Evolutionary conservation across 2,888 invertebrate genomes (phyloP).

Genomic region (Heliothis peltigera): DNA sequence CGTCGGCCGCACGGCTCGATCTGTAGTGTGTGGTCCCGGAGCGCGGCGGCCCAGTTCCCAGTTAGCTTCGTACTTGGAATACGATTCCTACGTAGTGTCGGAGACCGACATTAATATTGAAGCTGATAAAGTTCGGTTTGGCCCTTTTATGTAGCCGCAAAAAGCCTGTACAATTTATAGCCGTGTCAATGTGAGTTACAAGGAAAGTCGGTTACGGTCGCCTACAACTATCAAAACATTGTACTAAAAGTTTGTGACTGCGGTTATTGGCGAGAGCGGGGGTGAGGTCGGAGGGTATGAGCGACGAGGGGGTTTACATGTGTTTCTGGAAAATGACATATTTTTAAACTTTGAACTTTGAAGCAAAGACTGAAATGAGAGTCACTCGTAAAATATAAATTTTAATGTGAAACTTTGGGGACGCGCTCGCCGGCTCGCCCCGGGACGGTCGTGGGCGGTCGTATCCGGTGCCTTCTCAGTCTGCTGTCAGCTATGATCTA

Average conservation of each 20-base stretch:
- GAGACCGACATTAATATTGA: conserved; percentile 20
- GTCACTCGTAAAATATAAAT: conserved; percentile 39
- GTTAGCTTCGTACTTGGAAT: conserved; percentile 12
- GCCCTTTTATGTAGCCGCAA: conserved; percentile 4
- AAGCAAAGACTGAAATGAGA: conserved; percentile 33
- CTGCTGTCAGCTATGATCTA: too few species aligned
- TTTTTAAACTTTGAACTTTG: conserved; percentile 51
- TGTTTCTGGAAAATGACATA: conserved; percentile 23
- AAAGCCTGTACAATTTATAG: conserved; percentile 36
- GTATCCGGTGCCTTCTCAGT: too few species aligned
- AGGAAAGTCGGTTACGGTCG: conserved; percentile 27
- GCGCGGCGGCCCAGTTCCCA: neutral
- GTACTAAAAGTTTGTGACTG: conserved; percentile 15
- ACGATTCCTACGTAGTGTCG: neutral
- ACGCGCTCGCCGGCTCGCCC: too few species aligned
- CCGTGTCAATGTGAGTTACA: conserved; percentile 33
- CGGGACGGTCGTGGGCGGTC: too few species aligned
- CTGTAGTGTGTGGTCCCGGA: conserved; percentile 1
- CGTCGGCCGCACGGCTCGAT: conserved; percentile 23
- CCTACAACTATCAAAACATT: conserved; percentile 16
- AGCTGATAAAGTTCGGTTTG: conserved; percentile 19
- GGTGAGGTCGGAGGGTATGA: neutral
- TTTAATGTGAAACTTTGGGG: conserved; percentile 13
- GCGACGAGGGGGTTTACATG: neutral
- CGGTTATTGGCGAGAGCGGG: neutral